phyloP scores from a whole-genome alignment of 2,113 vertebrate species.

The Elaphurus davidianus region DNA sequence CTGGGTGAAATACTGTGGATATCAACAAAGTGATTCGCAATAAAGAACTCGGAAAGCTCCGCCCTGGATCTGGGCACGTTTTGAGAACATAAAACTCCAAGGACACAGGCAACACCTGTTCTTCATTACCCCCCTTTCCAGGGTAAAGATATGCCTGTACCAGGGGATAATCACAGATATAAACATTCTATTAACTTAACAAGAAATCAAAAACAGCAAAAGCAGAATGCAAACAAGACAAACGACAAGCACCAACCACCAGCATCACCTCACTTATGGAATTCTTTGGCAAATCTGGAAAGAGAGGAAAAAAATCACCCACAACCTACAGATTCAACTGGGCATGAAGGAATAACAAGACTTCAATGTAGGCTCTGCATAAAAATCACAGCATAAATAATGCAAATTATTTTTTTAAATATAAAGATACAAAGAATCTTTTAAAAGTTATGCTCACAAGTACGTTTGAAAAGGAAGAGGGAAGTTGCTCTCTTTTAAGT shows the following conservation, averaged over 20 bases:
- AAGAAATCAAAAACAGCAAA: slow-evolving; percentile 5
- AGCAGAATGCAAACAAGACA: neutral
- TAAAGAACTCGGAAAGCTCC: neutral
- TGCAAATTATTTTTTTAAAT: neutral
- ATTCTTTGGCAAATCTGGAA: neutral
- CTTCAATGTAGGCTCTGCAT: neutral
- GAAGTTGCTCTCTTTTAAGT: slow-evolving; percentile 36
- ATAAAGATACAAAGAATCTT: neutral
- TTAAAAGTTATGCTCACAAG: slow-evolving; percentile 23
- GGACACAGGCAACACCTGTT: neutral
- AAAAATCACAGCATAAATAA: neutral
- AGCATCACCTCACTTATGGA: neutral
- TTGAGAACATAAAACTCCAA: slow-evolving; percentile 29
- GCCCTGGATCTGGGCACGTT: neutral
- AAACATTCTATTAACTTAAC: neutral
- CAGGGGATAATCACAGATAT: neutral
- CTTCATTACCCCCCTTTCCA: neutral
- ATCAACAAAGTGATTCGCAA: accelerated
- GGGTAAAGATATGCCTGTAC: neutral
- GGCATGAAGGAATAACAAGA: neutral
- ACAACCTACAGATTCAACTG: neutral
- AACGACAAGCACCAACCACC: neutral
- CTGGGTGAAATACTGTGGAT: neutral
- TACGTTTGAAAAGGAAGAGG: slow-evolving; percentile 29
- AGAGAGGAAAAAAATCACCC: neutral